Evolutionary conservation across 2,888 invertebrate genomes (phyloP), one percentile per base, ranked within the genome.

Genomic region (Petrophora chlorosata): DNA sequence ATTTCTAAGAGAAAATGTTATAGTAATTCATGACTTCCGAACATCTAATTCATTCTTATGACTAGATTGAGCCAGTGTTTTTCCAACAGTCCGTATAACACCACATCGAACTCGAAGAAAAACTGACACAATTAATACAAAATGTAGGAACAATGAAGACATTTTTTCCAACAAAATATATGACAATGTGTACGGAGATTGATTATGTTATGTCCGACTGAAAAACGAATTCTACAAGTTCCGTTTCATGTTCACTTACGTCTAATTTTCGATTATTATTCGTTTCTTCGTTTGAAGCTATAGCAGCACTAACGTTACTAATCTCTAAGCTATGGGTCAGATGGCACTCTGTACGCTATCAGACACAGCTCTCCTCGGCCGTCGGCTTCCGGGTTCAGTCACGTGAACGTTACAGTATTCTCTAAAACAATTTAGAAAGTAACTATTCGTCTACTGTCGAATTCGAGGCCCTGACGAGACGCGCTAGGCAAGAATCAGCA

Each of bases 31-130:
- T 80, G 85, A 84, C 82, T 78, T 81, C 75, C 76, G 74, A 84
- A 84, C 76, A 81, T 81, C 81, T 84, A 80, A 87, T 87, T 86
- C 83, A 87, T 86, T 59, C 89, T 90, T 90, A 90, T 89, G 89
- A 90, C 89, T 90, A 90, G 89, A 90, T 89, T 90, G 89, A 90
- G 89, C 86, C 89, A 89, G 88, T 85, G 73, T 72, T 77, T 79
- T 54, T 75, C 76, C 73, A 67, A 80, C 73, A 79, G 79, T 81
- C 75, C 78, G 75, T 71, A 35, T 65, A 67, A 65, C 36, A 44
- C 73, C 69, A 67, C 70, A 69, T 66, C 59, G 76, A 84, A 80
- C 77, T 73, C 66, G 66, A 78, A 80, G 81, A 80, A 82, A 83
- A 83, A 74, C 84, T 84, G 85, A 86, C 85, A 74, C 82, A 83